Base-by-base conservation (phyloP, 1,140 invertebrate genomes). In the Cherax quadricarinatus region DNA sequence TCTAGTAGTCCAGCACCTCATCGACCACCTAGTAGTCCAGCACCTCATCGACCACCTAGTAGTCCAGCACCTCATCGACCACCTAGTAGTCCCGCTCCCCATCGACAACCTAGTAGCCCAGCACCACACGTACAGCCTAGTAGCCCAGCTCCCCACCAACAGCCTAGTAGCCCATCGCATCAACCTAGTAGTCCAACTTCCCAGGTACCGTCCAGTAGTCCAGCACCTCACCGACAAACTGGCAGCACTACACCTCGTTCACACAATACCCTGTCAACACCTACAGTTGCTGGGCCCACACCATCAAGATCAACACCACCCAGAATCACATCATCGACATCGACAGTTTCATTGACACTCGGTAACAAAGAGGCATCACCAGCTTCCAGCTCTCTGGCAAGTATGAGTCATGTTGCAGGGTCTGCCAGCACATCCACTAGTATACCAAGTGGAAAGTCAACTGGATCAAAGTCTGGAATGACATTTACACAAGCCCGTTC, bases 71-170 rank as follows among this genome's bases (percentile, higher is more conserved):
- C 86, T 10, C 51, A 88, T 53, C 51, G 78, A 41, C 51, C 48
- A 18, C 78, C 87, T 18, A 81, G n/a, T 62, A 88, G 87, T 51
- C 87, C 87, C 62, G 87, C 87, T 6, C 75, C 87, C 41, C 87
- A 88, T n/a, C 12, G 78, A 53, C 53, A 41, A 21, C 87, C 87
- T 3, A 57, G 21, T 12, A 88, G 81, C 48, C 88, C 88, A 60
- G 88, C 88, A 60, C 51, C 88, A 14, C 62, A 83, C 24, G 41
- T 70, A 75, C 24, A 62, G 24, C 81, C 88, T 14, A 57, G 24
- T 75, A 90, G 66, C 60, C 66, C 88, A 75, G 88, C 81, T 24
- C 88, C 88, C 14, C 88, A 83, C 18, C 12, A 62, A 18, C 4
- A 30, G 5, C 81, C 81, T 6, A 51, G 51, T 57, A 84, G 88